Evolutionary conservation across 2,888 invertebrate genomes (phyloP), one percentile per base, ranked within the genome.

Genomic region (Meganola albula): DNA sequence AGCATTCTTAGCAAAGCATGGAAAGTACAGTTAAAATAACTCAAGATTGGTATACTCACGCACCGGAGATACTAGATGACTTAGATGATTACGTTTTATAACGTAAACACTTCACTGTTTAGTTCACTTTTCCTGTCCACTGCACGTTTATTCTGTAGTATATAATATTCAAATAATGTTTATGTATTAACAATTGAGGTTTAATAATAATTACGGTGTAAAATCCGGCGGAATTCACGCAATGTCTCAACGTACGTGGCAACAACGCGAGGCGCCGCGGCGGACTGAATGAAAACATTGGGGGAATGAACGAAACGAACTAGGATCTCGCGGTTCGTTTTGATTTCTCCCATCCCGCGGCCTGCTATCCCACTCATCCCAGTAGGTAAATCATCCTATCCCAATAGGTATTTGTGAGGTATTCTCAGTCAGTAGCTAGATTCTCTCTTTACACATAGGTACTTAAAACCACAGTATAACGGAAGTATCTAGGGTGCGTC

Each of bases 1-100:
- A 50, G 57, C 66, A 63, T 63, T 57, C 63, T 59, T 54, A 37
- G 57, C 63, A 64, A 62, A 65, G 63, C 65, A 71, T 71, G 66
- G 69, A 72, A 74, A 72, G 74, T 76, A 82, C 82, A 76, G 80
- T 79, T 80, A 80, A 70, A 69, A 73, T 71, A 70, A 68, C 66
- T 72, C 67, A 59, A 66, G 63, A 68, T n/a, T n/a, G n/a, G n/a
- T n/a, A 71, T 78, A 80, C 80, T 80, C 70, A 82, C 82, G 66
- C 67, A 55, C 54, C 44, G 49, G 61, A 62, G 64, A 66, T 53
- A 46, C 43, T 51, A 57, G 65, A 63, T 63, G 63, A n/a, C 53
- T 65, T 65, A 65, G 67, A 64, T 63, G 59, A 65, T 69, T 53
- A 49, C 44, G 49, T 53, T 58, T 61, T 53, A 25, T 44, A 50